phyloP scores from a whole-genome alignment of 37 sponge, comb jelly and placozoan genomes.

The Diacarnus erythraeanus region DNA sequence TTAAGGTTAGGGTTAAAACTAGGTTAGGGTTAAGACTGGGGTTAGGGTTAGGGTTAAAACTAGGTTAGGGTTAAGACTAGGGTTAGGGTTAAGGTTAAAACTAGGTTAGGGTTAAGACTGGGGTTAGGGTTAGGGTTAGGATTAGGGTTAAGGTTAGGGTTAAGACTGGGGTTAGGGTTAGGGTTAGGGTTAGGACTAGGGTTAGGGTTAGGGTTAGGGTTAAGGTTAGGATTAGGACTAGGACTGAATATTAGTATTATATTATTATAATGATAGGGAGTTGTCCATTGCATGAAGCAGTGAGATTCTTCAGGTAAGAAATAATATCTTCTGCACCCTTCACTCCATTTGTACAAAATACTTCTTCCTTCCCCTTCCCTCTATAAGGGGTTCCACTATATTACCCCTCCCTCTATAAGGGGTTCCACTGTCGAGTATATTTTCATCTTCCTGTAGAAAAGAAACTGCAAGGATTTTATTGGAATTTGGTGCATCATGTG shows the following conservation, averaged over 20 bases:
- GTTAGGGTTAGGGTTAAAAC: too few relatives aligned
- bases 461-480: slow-evolving; percentile 65
- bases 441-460: slow-evolving; percentile 34
- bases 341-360: not conserved
- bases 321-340: not conserved
- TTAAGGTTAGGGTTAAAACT: too few relatives aligned
- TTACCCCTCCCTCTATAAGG: too few relatives aligned
- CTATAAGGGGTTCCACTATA: not conserved
- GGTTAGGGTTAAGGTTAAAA: too few relatives aligned
- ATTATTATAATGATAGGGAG: slow-evolving; percentile 39
- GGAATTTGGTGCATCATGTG: slow-evolving; percentile 74
- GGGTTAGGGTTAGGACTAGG: too few relatives aligned
- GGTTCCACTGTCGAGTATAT: not conserved
- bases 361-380: not conserved
- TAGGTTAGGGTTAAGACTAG: too few relatives aligned
- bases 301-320: slow-evolving; percentile 66
- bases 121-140: too few relatives aligned
- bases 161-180: too few relatives aligned
- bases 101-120: too few relatives aligned
- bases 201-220: too few relatives aligned
- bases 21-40: too few relatives aligned
- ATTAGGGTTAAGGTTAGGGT: too few relatives aligned
- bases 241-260: not conserved
- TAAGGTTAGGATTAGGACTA: not conserved
- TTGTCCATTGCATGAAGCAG: slow-evolving; percentile 75